Evolutionary conservation across 1,140 invertebrate genomes (phyloP), one percentile per base, ranked within the genome.

Genomic region (Danaus melanippus): DNA sequence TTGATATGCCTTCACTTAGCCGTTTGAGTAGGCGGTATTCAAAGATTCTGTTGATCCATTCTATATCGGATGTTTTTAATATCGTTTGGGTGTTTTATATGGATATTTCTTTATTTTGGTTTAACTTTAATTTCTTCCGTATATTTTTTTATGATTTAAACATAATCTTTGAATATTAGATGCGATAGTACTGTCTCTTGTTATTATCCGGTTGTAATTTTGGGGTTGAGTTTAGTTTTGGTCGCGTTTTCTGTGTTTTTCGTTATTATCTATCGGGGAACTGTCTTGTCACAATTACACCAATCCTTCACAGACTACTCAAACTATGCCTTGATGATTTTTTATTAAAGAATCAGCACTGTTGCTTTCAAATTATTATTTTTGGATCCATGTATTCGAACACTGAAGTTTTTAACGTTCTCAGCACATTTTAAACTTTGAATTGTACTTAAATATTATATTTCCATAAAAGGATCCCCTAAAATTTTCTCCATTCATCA

Each of bases 31-130:
- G 52, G 52, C 39, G 42, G 40, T 50, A 53, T 70, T 71, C 67
- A 69, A 75, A 76, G 74, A 71, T 74, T 73, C 66, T 71, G 67
- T 74, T 72, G 64, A 46, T 55, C 43, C 43, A 43, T 12, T 41
- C 17, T 42, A 9, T n/a, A 47, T 42, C 11, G 17, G 52, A 10
- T 46, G 32, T 9, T 46, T 21, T 43, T 51, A 12, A 1, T 51
- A 41, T 47, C 46, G 12, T 49, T 55, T 39, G 46, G 42, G 32
- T 9, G 41, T 15, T 42, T 32, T 55, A 42, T 15, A 4, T 48
- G 40, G 39, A 46, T 12, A 21, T 32, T 21, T 32, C 3, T 41
- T 46, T 54, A 41, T 41, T 44, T 11, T 41, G 5, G 9, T 39
- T 52, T 44, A 12, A 50, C 10, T 42, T 12, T 47, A 9, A 39